Evolutionary conservation across 2,888 invertebrate species (phyloP).

Genomic region (Tiliacea citrago): DNA sequence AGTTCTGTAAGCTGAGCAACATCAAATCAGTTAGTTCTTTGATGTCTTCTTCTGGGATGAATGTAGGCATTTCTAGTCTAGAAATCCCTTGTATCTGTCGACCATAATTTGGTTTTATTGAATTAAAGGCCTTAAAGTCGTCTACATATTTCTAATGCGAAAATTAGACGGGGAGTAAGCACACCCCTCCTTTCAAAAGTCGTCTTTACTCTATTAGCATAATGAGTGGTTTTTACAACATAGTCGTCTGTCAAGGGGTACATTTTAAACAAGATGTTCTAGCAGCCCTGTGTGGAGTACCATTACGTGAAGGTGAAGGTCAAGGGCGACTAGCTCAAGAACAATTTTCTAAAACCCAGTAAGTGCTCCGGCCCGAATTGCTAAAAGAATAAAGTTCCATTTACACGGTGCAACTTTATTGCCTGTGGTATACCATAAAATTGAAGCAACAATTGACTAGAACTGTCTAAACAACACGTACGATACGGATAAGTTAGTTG

Average conservation of each 20-base stretch:
- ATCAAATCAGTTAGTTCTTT: constrained; percentile 20
- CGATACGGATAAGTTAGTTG: too few relatives aligned
- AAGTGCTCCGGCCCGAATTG: constrained; percentile 19
- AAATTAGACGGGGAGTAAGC: not conserved
- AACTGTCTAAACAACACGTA: too few relatives aligned
- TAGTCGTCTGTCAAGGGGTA: constrained; percentile 11
- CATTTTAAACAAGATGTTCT: constrained; percentile 40
- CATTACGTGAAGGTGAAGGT: constrained; percentile 56
- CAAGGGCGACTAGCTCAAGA: constrained; percentile 51
- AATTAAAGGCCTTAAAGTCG: not conserved
- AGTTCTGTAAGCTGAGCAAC: constrained; percentile 19
- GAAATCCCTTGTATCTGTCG: too few relatives aligned
- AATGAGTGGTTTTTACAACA: constrained; percentile 20
- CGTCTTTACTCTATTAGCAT: constrained; percentile 11
- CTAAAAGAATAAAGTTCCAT: constrained; percentile 28
- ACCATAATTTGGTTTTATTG: not conserved
- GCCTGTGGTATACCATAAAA: too few relatives aligned
- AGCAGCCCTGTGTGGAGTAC: constrained; percentile 20
- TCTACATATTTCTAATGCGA: not conserved
- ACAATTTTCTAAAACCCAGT: constrained; percentile 47
- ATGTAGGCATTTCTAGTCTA: not conserved
- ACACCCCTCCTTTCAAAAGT: not conserved
- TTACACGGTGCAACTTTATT: too few relatives aligned
- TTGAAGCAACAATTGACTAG: too few relatives aligned
- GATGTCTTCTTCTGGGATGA: not conserved